These are phyloP conservation scores for Danio jaintianensis DNA, from an alignment of 2,797 vertebrate genomes.

Conservation along the genomic window DNA sequence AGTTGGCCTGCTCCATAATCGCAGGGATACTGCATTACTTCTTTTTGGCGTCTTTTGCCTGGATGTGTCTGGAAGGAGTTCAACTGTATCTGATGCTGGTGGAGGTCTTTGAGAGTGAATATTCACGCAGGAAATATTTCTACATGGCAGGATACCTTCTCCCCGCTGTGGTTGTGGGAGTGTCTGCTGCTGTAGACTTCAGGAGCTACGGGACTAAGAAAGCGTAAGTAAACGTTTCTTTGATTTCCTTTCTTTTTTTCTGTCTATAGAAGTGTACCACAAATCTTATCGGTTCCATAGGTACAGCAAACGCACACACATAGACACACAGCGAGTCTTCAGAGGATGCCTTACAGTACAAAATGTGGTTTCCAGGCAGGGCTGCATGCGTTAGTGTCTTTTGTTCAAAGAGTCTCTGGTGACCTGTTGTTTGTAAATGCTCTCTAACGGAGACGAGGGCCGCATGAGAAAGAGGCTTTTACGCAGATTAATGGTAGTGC, in stretches of 20 bases:
- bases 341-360: conserved; percentile 58
- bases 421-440: conserved; percentile 80
- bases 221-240: conserved; percentile 84
- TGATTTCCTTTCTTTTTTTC: conserved; percentile 49
- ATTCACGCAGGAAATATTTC: conserved; percentile 98
- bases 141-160: conserved; percentile 97
- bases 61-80: conserved; percentile 99
- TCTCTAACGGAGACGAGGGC: conserved; percentile 78
- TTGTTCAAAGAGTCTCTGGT: conserved; percentile 83
- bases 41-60: conserved; percentile 97
- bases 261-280: background rate
- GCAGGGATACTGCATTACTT: conserved; percentile 98
- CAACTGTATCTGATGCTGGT: conserved; percentile 99
- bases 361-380: conserved; percentile 76
- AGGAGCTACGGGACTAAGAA: conserved; percentile 94
- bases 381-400: conserved; percentile 79
- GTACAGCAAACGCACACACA: conserved; percentile 31
- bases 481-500: conserved; percentile 79
- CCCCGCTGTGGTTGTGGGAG: conserved; percentile 94
- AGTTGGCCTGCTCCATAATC: conserved; percentile 98
- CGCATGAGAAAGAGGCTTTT: conserved; percentile 76
- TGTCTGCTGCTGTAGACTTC: conserved; percentile 96
- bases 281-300: conserved; percentile 9
- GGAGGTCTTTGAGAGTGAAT: conserved; percentile 99
- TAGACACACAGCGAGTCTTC: conserved; percentile 37